Evolutionary conservation across 2,113 vertebrate species (phyloP).

Genomic region (Cololabis saira): DNA sequence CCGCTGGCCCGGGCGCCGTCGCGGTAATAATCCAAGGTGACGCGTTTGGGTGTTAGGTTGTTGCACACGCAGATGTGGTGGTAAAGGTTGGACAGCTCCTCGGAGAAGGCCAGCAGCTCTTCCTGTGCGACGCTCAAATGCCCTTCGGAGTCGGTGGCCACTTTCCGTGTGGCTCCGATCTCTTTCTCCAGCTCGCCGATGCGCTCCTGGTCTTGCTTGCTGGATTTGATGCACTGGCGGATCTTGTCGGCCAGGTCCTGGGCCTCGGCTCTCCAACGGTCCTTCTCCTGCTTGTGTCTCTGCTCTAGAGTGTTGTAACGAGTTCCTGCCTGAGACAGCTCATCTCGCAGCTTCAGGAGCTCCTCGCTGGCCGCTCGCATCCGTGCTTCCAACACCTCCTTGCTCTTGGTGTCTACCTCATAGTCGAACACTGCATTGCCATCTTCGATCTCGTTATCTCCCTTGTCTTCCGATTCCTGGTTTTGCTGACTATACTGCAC

Average conservation of each 20-base stretch:
- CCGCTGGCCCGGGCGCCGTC: conserved; percentile 68
- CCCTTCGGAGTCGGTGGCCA: conserved; percentile 82
- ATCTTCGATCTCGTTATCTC: conserved; percentile 20
- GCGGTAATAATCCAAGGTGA: conserved; percentile 85
- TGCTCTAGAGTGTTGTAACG: conserved; percentile 77
- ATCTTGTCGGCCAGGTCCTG: conserved; percentile 84
- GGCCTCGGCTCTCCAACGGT: conserved; percentile 79
- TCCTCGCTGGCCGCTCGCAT: conserved; percentile 78
- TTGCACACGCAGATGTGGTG: conserved; percentile 87
- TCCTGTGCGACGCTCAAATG: conserved; percentile 84
- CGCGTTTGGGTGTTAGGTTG: conserved; percentile 85
- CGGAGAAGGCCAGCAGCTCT: conserved; percentile 85
- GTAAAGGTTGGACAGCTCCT: conserved; percentile 87
- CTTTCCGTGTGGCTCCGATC: conserved; percentile 80
- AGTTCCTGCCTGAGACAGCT: conserved; percentile 77
- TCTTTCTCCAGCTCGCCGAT: conserved; percentile 83
- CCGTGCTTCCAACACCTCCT: conserved; percentile 77
- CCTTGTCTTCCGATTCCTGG: conserved; percentile 33
- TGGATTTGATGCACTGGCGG: conserved; percentile 80
- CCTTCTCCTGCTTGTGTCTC: conserved; percentile 80
- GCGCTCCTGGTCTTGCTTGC: conserved; percentile 82
- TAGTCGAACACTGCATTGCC: conserved; percentile 65
- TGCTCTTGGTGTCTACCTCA: conserved; percentile 78
- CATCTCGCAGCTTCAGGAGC: conserved; percentile 77
- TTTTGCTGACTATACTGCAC: conserved; percentile 58